Percentiles rank a stretch among this genome's conserved stretches.
phyloP scores from a whole-genome alignment of 64 coral and sea anemone species.

The Actinia tenebrosa region DNA sequence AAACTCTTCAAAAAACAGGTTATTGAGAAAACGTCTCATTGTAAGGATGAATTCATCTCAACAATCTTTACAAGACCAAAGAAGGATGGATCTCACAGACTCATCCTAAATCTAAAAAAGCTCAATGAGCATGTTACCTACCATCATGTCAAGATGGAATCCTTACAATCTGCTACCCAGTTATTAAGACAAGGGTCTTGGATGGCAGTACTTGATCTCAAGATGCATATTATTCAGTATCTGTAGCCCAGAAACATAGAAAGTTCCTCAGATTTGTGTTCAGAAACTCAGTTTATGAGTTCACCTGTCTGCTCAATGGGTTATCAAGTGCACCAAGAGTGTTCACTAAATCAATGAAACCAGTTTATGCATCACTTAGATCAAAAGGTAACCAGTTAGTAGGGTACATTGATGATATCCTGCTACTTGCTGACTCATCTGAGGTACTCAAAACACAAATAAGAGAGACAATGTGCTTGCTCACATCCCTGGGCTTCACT shows the following conservation, averaged over 20 bases:
- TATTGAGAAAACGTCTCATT: constrained; percentile 21
- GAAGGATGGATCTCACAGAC: constrained; percentile 55
- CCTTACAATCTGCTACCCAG: constrained; percentile 19
- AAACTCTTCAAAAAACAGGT: constrained; percentile 55
- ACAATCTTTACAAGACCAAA: constrained; percentile 35
- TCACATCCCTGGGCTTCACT: constrained; percentile 34
- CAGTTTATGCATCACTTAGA: constrained; percentile 28
- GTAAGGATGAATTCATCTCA: constrained; percentile 44
- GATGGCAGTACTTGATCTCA: constrained; percentile 50
- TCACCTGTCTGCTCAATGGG: constrained; percentile 39
- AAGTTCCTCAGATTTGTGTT: constrained; percentile 38
- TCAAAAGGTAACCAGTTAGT: constrained; percentile 29
- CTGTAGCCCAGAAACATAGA: constrained; percentile 15
- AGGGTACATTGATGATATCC: constrained; percentile 41
- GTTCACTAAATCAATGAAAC: constrained; percentile 63
- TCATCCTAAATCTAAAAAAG: constrained; percentile 57
- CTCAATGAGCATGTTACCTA: constrained; percentile 50
- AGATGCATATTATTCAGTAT: constrained; percentile 55
- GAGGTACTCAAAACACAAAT: not conserved
- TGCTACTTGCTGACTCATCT: constrained; percentile 15
- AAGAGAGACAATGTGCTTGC: constrained; percentile 13
- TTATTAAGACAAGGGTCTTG: constrained; percentile 38
- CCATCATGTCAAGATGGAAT: constrained; percentile 63
- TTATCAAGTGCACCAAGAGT: constrained; percentile 40
- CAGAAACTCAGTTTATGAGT: constrained; percentile 37